Conservation (phyloP, 1,140 invertebrate species). For the Probaryconus sp. region DNA sequence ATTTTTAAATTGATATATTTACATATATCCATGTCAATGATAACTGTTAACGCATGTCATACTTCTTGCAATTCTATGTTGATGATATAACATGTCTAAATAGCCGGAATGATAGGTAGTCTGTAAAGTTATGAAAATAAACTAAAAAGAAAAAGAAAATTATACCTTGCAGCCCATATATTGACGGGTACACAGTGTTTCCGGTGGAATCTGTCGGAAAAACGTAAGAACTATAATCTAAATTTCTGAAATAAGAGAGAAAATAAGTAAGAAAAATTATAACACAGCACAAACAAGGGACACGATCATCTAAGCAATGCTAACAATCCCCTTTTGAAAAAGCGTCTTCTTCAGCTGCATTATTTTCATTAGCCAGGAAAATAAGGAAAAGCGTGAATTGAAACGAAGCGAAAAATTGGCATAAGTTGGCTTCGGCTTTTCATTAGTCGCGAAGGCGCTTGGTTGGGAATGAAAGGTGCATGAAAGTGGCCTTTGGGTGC, state of each 20-base stretch:
- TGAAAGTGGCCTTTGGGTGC: constrained; percentile 34
- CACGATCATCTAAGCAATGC: constrained; percentile 35
- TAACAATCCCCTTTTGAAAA: constrained; percentile 26
- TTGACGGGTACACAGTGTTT: constrained; percentile 78
- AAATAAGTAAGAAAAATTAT: constrained; percentile 62
- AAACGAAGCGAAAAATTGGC: constrained; percentile 49
- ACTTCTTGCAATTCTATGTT: too few relatives aligned
- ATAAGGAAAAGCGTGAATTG: constrained; percentile 57
- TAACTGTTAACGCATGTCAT: too few relatives aligned
- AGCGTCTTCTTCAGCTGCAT: constrained; percentile 11
- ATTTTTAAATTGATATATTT: too few relatives aligned
- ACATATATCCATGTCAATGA: too few relatives aligned
- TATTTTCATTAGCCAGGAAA: constrained; percentile 45
- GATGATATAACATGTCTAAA: too few relatives aligned
- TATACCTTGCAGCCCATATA: constrained; percentile 81
- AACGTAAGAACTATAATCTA: constrained; percentile 87
- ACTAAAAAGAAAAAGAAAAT: constrained; percentile 51
- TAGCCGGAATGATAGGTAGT: too few relatives aligned
- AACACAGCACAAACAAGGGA: constrained; percentile 29
- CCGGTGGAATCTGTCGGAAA: constrained; percentile 89
- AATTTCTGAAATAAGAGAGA: constrained; percentile 84
- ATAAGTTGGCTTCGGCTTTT: constrained; percentile 39
- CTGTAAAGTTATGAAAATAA: background rate
- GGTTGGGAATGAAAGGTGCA: constrained; percentile 39
- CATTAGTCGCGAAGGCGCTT: constrained; percentile 16